These are phyloP conservation scores for Daktulosphaira vitifoliae DNA, from an alignment of 1,140 invertebrate species.

Conservation along the genomic window DNA sequence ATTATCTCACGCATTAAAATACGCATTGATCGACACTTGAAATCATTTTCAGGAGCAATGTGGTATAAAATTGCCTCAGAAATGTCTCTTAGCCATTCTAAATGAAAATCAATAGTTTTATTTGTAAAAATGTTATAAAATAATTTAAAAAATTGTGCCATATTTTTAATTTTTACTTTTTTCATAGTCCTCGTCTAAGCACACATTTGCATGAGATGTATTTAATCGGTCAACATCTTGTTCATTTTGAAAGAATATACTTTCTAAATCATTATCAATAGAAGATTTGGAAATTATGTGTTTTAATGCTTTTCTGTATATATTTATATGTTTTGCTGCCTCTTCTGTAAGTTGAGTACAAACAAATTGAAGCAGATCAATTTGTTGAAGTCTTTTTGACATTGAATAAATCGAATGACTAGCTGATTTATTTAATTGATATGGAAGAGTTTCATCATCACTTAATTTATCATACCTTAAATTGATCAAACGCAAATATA, in stretches of 20 bases:
- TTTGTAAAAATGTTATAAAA: conserved; percentile 20
- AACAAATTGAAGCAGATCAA: conserved; percentile 31
- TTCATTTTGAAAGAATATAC: conserved; percentile 35
- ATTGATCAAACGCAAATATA: too few relatives aligned
- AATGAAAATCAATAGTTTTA: conserved; percentile 42
- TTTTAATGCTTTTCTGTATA: conserved; percentile 33
- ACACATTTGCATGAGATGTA: conserved; percentile 17
- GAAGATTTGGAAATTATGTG: neutral
- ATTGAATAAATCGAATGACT: conserved; percentile 50
- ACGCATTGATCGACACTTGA: conserved; percentile 70
- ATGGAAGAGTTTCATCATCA: conserved; percentile 49
- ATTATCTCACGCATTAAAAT: conserved; percentile 73
- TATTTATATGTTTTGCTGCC: conserved; percentile 28
- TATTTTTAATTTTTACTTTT: too few relatives aligned
- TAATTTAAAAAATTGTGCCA: conserved; percentile 3
- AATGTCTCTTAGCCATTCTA: conserved; percentile 76
- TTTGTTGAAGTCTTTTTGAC: conserved; percentile 40
- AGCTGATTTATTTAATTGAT: conserved; percentile 47
- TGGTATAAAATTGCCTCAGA: conserved; percentile 77
- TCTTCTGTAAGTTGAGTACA: conserved; percentile 28
- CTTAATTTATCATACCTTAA: conserved; percentile 50
- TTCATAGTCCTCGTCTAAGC: conserved; percentile 12
- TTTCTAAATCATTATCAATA: conserved; percentile 26
- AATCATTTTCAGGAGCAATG: conserved; percentile 72
- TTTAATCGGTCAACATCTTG: conserved; percentile 24